Conservation (phyloP, 2,113 vertebrate species). For the Hippopotamus amphibius region DNA sequence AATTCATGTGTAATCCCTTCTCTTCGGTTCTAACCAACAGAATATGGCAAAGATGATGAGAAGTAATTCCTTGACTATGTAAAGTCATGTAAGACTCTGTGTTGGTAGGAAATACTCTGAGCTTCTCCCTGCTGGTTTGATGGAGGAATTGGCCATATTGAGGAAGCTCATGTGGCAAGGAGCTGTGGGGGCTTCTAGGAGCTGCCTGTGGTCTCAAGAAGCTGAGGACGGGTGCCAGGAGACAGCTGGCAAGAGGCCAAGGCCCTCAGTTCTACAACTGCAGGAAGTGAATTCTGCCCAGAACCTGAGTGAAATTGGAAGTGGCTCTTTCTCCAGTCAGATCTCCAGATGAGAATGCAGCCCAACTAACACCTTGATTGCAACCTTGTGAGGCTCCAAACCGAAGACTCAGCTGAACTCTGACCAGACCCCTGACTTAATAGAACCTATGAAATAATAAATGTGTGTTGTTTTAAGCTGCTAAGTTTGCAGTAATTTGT, state of each 20-base stretch:
- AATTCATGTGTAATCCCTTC: neutral
- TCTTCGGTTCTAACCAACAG: neutral
- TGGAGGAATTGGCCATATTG: neutral
- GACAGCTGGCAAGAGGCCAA: neutral
- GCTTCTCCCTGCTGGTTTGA: neutral
- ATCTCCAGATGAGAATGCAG: neutral
- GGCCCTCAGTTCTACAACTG: neutral
- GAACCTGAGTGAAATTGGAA: neutral
- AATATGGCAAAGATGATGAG: neutral
- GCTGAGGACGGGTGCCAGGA: neutral
- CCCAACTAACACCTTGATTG: neutral
- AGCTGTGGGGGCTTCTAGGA: neutral
- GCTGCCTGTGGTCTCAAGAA: neutral
- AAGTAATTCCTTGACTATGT: neutral
- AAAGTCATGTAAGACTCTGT: neutral
- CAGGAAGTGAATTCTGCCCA: neutral
- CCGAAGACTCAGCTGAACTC: neutral
- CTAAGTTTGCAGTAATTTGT: neutral
- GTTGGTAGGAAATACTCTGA: neutral
- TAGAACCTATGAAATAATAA: conserved; percentile 15
- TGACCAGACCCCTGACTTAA: neutral
- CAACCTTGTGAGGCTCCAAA: neutral
- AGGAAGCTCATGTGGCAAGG: neutral
- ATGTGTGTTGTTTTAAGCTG: neutral
- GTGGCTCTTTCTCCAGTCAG: neutral